Evolutionary conservation across 2,113 vertebrate genomes (phyloP), one percentile per base, ranked within the genome.

Genomic region (Platichthys stellatus): DNA sequence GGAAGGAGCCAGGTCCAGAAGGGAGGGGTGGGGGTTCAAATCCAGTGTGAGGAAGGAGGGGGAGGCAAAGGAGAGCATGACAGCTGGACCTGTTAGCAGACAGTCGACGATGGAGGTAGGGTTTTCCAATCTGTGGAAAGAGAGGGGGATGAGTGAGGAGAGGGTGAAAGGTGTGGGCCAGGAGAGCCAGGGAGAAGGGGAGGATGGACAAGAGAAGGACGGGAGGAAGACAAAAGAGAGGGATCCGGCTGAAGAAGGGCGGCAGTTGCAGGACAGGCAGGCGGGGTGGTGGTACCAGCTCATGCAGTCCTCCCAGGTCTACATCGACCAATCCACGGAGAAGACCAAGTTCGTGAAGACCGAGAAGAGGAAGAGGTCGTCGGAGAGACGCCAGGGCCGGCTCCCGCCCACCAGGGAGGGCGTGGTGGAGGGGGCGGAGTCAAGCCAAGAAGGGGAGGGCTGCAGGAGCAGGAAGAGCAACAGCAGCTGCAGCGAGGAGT

Each of bases 301-400:
- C 53, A 99, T 98, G 98, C 97, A 98, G 92, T 98, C 96, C 82
- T 99, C 98, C 51, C 98, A 99, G 92, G 96, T 99, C 74, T 99
- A 99, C 89, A 98, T 99, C 0, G 96, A 98, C 59, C 95, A 94
- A 31, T 95, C 96, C 0, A 10, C 93, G 0, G 95, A 97, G 83
- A 94, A 94, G 2, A 94, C 96, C 0, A 96, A 96, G 88, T 96
- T 98, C 17, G 80, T 94, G 13, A 96, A 92, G 76, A 87, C 90
- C 6, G 93, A 95, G 80, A 95, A 89, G 54, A 95, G 95, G 86
- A 97, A 92, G 88, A 96, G 90, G 91, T 94, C 89, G 0, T 85
- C 91, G 1, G 91, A 85, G 35, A 91, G 78, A 13, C 74, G 94
- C 61, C 92, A 85, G 31, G 58, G 81, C 58, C 92, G 90, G 18